phyloP scores from a whole-genome alignment of 2,797 vertebrate genomes.

The Pyrocephalus nanus region DNA sequence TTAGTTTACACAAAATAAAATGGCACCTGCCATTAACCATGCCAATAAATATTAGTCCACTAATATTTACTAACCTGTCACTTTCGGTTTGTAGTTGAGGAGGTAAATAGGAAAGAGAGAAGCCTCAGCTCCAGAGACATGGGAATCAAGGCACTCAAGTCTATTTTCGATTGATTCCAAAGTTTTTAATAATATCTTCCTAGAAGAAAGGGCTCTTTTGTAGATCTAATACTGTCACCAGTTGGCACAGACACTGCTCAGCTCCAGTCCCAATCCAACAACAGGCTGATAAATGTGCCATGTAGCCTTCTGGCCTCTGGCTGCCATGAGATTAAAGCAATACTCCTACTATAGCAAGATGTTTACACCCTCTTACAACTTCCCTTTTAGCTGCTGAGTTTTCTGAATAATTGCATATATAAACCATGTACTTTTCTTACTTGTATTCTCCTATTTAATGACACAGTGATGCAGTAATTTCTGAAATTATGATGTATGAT shows the following conservation, averaged over 20 bases:
- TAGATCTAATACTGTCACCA: not conserved
- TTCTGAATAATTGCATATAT: slow-evolving; percentile 56
- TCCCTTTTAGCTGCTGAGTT: slow-evolving; percentile 34
- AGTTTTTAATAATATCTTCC: not conserved
- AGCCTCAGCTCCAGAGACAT: not conserved
- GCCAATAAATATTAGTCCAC: no score
- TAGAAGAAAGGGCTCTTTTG: not conserved
- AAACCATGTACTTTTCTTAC: slow-evolving; percentile 54
- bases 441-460: slow-evolving; percentile 56
- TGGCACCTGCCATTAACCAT: not conserved
- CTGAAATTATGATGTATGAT: slow-evolving; percentile 44
- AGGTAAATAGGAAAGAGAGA: not conserved
- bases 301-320: not conserved
- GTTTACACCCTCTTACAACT: slow-evolving; percentile 27
- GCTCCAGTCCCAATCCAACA: not conserved
- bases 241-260: not conserved
- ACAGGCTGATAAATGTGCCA: not conserved
- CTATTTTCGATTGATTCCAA: not conserved
- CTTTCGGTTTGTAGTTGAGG: not conserved
- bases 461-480: slow-evolving; percentile 29
- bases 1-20: not conserved
- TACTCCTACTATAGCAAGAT: not conserved
- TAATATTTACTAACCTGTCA: not conserved
- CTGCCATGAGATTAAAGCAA: slow-evolving; percentile 32
- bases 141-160: not conserved